Base-by-base conservation (phyloP, 2,888 invertebrate genomes). In the Tachina grossa region DNA sequence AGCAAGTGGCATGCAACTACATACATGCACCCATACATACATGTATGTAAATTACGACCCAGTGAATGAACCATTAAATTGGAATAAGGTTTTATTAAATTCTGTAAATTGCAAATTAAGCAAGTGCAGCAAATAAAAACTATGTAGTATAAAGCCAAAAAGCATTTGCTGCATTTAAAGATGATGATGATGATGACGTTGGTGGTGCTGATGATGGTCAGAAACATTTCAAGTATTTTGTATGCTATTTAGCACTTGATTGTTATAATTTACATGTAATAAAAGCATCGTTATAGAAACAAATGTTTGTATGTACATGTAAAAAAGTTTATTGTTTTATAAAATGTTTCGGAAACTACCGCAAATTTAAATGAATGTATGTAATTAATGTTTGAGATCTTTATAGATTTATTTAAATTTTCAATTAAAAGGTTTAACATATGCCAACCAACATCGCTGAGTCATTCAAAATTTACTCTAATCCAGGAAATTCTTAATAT, bases 231-330 rank as follows among this genome's bases (percentile, higher is more conserved):
- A 65, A 65, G 16, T 66, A 10, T 77, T 78, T 31, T 63, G 49
- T 51, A 53, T 77, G 74, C 68, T 72, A 43, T 80, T 75, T 83
- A 75, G 61, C 81, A 72, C 77, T 59, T 75, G 83, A 83, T 79
- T 83, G 79, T 66, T 49, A 79, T 59, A 82, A 72, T 83, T 85
- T 76, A 72, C 79, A 83, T 72, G 51, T 53, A 53, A 61, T 16
- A 55, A 74, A 19, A 72, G 61, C 53, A 68, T 53, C n/a, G 14
- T 59, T 45, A 51, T 51, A 45, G 31, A 59, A 61, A 53, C 16
- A 51, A 53, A 43, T 49, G 31, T 31, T 3, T 31, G 31, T 31
- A 31, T 31, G 13, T 66, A 16, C 10, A 57, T 49, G 22, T 39
- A 63, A 41, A 49, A 41, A 49, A 31, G 13, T n/a, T 11, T 59